These are phyloP conservation scores for Rhabdornis inornatus DNA, from an alignment of 2,113 vertebrate species.

Conservation along the genomic window DNA sequence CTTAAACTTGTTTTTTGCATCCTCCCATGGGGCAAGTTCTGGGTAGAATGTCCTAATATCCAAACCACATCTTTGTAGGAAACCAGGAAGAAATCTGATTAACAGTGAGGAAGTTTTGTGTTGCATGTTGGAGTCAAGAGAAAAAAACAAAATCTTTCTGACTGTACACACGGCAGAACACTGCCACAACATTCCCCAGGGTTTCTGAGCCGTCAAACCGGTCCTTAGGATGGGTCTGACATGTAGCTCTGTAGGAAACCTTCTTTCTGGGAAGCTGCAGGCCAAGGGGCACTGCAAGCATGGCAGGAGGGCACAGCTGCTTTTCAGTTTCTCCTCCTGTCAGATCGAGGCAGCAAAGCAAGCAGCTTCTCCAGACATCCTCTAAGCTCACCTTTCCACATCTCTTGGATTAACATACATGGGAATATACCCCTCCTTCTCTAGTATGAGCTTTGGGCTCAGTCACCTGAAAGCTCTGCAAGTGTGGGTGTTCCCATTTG, in stretches of 20 bases:
- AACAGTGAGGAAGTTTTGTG: neutral
- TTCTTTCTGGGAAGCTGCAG: neutral
- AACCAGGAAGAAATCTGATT: neutral
- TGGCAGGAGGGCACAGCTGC: neutral
- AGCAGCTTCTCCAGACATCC: neutral
- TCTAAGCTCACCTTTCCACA: neutral
- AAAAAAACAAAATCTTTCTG: neutral
- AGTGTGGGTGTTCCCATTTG: neutral
- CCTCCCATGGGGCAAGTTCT: neutral
- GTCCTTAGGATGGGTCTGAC: neutral
- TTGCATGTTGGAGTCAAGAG: neutral
- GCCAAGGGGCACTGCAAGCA: neutral
- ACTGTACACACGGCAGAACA: accelerated
- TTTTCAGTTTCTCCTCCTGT: neutral
- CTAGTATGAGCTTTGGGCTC: neutral
- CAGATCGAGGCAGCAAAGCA: neutral
- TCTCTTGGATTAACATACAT: neutral
- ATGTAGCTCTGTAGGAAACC: neutral
- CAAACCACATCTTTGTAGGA: neutral
- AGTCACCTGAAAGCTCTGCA: neutral
- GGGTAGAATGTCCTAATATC: neutral
- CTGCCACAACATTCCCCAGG: neutral
- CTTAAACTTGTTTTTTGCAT: neutral
- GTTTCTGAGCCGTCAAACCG: neutral
- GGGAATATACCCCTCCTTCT: neutral